phyloP scores from a whole-genome alignment of 2,888 invertebrate species.

The Julus scandinavius region DNA sequence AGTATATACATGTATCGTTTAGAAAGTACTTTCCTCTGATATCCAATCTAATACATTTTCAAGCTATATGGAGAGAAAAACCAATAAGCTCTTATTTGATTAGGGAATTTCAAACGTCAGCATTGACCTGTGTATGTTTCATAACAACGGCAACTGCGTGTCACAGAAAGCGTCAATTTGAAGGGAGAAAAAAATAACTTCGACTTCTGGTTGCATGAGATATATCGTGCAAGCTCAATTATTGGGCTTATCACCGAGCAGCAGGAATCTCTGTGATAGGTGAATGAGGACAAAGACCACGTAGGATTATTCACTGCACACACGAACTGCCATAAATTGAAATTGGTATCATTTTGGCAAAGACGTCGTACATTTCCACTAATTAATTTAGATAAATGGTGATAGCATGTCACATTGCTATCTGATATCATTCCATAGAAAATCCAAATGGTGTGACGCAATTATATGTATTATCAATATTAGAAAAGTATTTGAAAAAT shows the following conservation, averaged over 20 bases:
- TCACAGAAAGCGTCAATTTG: constrained; percentile 13
- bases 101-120: constrained; percentile 9
- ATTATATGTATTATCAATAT: not conserved
- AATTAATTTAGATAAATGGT: constrained; percentile 42
- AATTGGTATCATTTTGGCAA: constrained; percentile 38
- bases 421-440: not conserved
- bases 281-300: constrained; percentile 34
- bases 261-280: constrained; percentile 28
- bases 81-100: constrained; percentile 17
- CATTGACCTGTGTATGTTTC: not conserved
- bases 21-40: not conserved
- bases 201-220: constrained; percentile 11
- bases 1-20: not conserved
- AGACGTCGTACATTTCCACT: not conserved
- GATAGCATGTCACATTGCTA: not conserved
- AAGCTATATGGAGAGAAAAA: not conserved
- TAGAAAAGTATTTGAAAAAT: not conserved
- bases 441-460: not conserved
- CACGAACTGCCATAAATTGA: constrained; percentile 35
- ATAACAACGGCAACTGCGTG: not conserved
- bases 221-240: constrained; percentile 1
- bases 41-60: not conserved
- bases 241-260: constrained; percentile 36
- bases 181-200: not conserved
- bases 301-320: not conserved